Evolutionary conservation across 1,140 invertebrate species (phyloP).

Genomic region (Eulimnadia texana): DNA sequence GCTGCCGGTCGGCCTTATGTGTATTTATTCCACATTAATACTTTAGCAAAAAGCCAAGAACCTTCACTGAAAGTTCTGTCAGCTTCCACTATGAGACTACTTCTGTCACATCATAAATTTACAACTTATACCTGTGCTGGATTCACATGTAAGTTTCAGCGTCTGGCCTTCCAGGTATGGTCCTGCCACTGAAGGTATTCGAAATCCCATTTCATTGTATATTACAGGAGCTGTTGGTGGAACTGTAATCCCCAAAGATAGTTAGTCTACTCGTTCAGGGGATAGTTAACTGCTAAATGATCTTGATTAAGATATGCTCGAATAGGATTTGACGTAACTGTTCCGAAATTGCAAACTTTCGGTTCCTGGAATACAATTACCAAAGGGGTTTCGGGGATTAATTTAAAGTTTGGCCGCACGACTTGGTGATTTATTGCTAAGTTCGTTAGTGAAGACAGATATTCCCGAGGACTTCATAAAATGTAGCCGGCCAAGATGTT

Average conservation of each 20-base stretch:
- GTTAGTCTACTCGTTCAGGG: not conserved
- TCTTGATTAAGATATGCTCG: not conserved
- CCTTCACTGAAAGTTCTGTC: too few species aligned
- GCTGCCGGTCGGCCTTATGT: not conserved
- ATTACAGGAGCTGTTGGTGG: constrained; percentile 11
- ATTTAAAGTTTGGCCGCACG: not conserved
- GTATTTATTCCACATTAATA: not conserved
- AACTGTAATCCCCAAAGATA: constrained; percentile 10
- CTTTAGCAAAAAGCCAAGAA: too few species aligned
- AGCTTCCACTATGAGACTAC: too few species aligned
- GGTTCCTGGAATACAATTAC: not conserved
- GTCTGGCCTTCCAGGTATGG: constrained; percentile 13
- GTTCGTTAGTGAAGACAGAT: not conserved
- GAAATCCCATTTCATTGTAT: constrained; percentile 1
- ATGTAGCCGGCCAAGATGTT: not conserved
- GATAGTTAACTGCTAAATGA: not conserved
- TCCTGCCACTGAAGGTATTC: constrained; percentile 12
- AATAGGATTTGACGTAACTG: too few species aligned
- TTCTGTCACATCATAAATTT: too few species aligned
- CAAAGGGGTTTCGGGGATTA: not conserved
- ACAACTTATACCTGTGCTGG: constrained; percentile 10
- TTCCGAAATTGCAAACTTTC: too few species aligned
- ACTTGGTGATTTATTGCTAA: not conserved
- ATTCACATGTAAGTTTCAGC: constrained; percentile 12
- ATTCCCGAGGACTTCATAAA: not conserved